Evolutionary conservation across 2,113 vertebrate genomes (phyloP).

Genomic region (Phocoena sinus): DNA sequence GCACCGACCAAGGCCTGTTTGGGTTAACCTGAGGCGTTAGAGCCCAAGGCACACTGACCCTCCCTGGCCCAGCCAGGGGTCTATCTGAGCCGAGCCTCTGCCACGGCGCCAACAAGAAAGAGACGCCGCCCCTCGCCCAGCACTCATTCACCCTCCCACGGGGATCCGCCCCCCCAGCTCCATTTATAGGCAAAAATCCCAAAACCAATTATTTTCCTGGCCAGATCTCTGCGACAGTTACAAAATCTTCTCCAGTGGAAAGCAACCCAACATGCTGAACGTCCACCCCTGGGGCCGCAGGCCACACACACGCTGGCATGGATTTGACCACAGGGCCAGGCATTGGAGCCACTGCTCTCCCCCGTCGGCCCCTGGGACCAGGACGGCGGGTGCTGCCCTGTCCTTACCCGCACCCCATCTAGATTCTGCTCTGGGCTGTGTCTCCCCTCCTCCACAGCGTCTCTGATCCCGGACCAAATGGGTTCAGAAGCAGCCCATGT

Average conservation of each 20-base stretch:
- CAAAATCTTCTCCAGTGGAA: neutral
- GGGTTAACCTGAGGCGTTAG: no score
- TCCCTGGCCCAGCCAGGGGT: neutral
- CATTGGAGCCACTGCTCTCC: accelerated
- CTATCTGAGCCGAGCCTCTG: no score
- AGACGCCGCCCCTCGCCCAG: accelerated
- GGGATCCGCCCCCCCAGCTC: neutral
- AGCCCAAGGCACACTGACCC: neutral
- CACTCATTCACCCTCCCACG: neutral
- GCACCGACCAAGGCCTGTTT: accelerated
- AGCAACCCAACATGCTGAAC: accelerated
- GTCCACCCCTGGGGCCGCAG: accelerated
- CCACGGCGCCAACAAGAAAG: neutral
- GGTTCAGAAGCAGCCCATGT: accelerated
- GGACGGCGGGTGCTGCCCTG: neutral
- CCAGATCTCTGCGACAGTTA: neutral
- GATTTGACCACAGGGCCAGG: neutral
- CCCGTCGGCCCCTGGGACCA: neutral
- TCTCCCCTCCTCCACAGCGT: neutral
- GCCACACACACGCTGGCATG: no score
- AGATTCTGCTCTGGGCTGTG: accelerated
- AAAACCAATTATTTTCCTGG: neutral
- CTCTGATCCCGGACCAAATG: neutral
- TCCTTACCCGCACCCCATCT: accelerated
- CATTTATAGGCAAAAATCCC: neutral